Evolutionary conservation across 2,113 vertebrate species (phyloP), one percentile per base, ranked within the genome.

Genomic region (Uria lomvia): DNA sequence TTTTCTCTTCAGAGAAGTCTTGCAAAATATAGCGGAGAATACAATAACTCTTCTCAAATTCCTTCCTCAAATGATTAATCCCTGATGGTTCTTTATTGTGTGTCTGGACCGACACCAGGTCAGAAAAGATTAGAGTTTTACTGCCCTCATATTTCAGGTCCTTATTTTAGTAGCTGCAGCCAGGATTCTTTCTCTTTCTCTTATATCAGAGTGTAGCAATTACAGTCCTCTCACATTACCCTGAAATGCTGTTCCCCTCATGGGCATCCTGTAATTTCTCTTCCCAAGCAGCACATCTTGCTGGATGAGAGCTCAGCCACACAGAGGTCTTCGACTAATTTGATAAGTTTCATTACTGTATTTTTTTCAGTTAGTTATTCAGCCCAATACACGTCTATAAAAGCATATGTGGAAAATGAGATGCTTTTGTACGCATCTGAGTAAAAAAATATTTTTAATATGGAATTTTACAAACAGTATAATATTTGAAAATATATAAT

Each of bases 61-160:
- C 53, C 45, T 49, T 75, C 36, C n/a, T 80, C 55, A 86, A 93
- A 81, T 91, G 73, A 96, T 91, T 95, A 96, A 94, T 90, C 42
- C 36, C 50, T 68, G 50, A 58, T 87, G 42, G 36, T 82, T 85
- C 60, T 84, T 95, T 87, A 94, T 74, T 82, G 34, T 79, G 24
- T 85, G 62, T 85, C 94, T 88, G 58, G 53, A 29, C 42, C 3
- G 15, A 94, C 45, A 94, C 4, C 32, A 66, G 83, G 86, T 94
- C 73, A 87, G 73, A 89, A 95, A 92, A 94, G 52, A 85, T 89
- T 91, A 87, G 72, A 60, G 34, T 92, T 97, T 97, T 91, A 94
- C 53, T 91, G 42, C 80, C 52, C 49, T 79, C 66, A 11, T 91
- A 95, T 94, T 94, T 96, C 85, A 94, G 71, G 63, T 52, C 55